These are phyloP conservation scores for Lasioglossum morio DNA, from an alignment of 2,888 invertebrate genomes.

Conservation along the genomic window DNA sequence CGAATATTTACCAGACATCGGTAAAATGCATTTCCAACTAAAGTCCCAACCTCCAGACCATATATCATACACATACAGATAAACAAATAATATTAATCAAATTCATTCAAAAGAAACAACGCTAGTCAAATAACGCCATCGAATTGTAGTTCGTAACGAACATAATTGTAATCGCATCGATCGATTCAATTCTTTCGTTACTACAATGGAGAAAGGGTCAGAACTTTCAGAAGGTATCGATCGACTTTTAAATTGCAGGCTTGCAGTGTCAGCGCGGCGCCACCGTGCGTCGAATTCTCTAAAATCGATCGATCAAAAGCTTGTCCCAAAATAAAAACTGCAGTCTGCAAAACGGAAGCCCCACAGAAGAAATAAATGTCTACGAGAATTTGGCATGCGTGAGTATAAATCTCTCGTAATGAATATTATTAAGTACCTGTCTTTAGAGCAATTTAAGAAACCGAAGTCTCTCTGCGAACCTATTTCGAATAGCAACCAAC, in stretches of 20 bases:
- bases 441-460: too few relatives aligned
- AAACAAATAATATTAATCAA: neutral
- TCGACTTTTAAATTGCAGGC: slow-evolving; percentile 12
- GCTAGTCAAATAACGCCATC: too few relatives aligned
- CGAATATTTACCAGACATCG: slow-evolving; percentile 41
- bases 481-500: too few relatives aligned
- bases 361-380: slow-evolving; percentile 12
- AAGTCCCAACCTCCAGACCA: neutral
- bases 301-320: neutral
- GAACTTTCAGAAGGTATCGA: neutral
- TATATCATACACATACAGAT: neutral
- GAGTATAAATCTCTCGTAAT: neutral
- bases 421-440: too few relatives aligned
- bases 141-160: too few relatives aligned
- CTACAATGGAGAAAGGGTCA: too few relatives aligned
- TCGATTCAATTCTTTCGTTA: neutral
- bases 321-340: neutral
- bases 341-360: neutral
- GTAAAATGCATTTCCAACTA: slow-evolving; percentile 22
- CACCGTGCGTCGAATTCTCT: slow-evolving; percentile 12
- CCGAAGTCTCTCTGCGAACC: too few relatives aligned
- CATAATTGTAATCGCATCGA: too few relatives aligned
- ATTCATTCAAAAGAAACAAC: neutral
- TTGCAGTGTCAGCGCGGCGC: neutral
- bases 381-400: neutral